These are phyloP conservation scores for Serinus canaria DNA, from an alignment of 2,113 vertebrate genomes.

Conservation along the genomic window DNA sequence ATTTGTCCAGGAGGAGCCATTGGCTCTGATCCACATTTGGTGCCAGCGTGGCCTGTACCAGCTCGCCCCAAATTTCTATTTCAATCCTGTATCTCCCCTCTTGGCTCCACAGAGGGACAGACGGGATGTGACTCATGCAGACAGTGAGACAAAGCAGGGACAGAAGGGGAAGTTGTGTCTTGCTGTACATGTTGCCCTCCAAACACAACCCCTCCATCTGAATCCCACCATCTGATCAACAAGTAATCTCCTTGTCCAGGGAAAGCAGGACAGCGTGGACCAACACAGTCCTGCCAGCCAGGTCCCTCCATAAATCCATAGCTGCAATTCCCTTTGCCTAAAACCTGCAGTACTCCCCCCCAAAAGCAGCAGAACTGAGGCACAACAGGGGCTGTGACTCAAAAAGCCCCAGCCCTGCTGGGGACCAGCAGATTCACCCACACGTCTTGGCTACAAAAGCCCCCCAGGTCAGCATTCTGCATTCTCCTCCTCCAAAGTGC, in stretches of 20 bases:
- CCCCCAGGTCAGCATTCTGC: background rate
- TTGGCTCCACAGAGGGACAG: background rate
- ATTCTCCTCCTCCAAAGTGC: background rate
- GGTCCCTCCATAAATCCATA: background rate
- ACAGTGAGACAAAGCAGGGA: background rate
- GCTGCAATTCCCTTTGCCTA: background rate
- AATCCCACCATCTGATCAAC: background rate
- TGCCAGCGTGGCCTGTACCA: background rate
- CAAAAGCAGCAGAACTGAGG: background rate
- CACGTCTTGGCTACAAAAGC: accelerated
- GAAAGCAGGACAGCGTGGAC: background rate
- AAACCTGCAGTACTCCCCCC: background rate
- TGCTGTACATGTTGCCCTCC: background rate
- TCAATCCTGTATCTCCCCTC: background rate
- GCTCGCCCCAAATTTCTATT: background rate
- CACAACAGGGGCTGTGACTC: background rate
- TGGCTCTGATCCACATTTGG: background rate
- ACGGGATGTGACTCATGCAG: background rate
- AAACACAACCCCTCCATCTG: background rate
- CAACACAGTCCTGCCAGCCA: background rate
- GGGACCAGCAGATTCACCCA: background rate
- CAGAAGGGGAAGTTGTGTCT: background rate
- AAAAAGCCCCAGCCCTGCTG: accelerated
- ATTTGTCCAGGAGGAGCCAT: background rate
- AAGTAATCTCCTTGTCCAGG: background rate